These are phyloP conservation scores for Raja brachyura DNA, from an alignment of 2,113 vertebrate species.

Conservation along the genomic window DNA sequence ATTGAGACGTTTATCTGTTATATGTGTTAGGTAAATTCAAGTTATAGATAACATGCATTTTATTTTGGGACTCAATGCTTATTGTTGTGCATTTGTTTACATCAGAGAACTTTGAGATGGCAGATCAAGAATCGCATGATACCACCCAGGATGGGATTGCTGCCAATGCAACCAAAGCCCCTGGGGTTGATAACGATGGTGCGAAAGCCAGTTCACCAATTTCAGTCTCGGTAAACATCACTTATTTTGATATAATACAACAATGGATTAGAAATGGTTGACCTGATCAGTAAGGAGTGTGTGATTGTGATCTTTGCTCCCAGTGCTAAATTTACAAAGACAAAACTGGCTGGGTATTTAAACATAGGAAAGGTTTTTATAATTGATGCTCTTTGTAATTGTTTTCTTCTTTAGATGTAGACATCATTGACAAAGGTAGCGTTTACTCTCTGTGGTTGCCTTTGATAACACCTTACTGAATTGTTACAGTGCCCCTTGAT, in stretches of 20 bases:
- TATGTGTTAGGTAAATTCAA: not conserved
- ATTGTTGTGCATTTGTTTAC: not conserved
- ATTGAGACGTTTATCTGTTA: not conserved
- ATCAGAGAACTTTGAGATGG: slow-evolving; percentile 23
- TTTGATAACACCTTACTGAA: too few species aligned
- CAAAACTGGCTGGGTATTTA: not conserved
- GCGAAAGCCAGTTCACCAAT: not conserved
- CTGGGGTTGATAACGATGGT: not conserved
- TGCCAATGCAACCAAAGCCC: not conserved
- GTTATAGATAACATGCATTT: not conserved
- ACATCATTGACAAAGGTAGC: too few species aligned
- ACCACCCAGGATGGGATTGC: not conserved
- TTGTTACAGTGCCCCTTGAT: too few species aligned
- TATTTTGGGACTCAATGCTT: not conserved
- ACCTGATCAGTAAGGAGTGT: not conserved
- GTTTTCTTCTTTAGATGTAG: not conserved
- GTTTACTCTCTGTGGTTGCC: too few species aligned
- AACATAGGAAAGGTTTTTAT: not conserved
- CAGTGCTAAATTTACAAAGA: not conserved
- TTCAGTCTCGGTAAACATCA: slow-evolving; percentile 24
- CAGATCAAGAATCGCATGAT: not conserved
- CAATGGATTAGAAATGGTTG: not conserved
- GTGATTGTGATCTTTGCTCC: not conserved
- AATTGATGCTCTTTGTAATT: not conserved
- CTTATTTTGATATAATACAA: not conserved